Conservation (phyloP, 2,888 invertebrate genomes). For the Lasius platythorax region DNA sequence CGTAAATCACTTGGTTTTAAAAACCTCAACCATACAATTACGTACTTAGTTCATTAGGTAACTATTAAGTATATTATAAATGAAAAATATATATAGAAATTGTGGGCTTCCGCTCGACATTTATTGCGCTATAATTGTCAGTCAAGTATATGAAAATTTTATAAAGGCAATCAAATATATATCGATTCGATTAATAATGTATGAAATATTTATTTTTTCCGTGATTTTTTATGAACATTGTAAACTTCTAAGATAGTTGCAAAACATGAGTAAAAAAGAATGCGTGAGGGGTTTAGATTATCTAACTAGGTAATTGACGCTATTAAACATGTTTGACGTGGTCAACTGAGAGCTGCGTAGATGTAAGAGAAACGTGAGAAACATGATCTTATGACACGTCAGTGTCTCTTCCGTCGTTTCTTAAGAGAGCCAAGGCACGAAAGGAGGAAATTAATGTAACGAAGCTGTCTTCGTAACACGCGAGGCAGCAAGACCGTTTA, state of each 20-base stretch:
- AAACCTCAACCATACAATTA: constrained; percentile 37
- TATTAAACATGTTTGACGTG: constrained; percentile 41
- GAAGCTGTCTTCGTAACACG: constrained; percentile 68
- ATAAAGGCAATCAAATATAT: background rate
- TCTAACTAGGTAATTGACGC: constrained; percentile 36
- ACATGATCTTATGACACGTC: constrained; percentile 70
- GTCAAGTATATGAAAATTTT: constrained; percentile 5
- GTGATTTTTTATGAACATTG: background rate
- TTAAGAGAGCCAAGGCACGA: constrained; percentile 56
- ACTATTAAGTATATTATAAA: background rate
- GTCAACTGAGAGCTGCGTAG: constrained; percentile 67
- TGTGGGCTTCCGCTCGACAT: background rate
- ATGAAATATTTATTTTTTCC: background rate
- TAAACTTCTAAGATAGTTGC: background rate
- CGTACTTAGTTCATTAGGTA: constrained; percentile 4
- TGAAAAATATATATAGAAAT: background rate
- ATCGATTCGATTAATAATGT: background rate
- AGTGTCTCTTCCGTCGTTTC: constrained; percentile 68
- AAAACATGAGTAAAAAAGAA: constrained; percentile 9
- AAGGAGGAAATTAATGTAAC: constrained; percentile 71
- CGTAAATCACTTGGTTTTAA: constrained; percentile 53
- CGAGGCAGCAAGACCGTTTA: constrained; percentile 59
- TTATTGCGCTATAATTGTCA: background rate
- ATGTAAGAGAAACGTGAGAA: constrained; percentile 73
- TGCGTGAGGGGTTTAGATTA: constrained; percentile 5